Percentiles rank a stretch among this genome's conserved stretches.
Evolutionary conservation across 2,113 vertebrate species (phyloP).

Genomic region (Benitochromis conjunctus): DNA sequence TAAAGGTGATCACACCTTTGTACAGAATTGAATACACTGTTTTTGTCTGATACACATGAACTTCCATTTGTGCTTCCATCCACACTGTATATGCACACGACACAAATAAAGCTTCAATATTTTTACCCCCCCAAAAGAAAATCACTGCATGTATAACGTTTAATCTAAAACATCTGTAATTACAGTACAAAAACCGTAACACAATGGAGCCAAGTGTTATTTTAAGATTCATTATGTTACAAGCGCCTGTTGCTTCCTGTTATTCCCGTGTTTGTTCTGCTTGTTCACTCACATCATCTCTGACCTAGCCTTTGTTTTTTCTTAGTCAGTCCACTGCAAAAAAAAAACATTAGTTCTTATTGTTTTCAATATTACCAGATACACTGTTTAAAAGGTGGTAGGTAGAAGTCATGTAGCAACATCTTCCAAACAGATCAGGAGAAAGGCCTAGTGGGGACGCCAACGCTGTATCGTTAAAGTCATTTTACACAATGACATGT

Average conservation of each 20-base stretch:
- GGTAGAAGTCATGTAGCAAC: background rate
- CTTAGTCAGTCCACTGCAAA: background rate
- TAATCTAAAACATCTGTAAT: background rate
- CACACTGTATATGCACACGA: background rate
- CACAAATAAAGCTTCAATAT: background rate
- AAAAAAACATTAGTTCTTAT: background rate
- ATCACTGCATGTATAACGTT: background rate
- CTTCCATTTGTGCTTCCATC: background rate
- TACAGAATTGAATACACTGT: background rate
- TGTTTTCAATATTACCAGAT: background rate
- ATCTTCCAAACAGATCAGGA: background rate
- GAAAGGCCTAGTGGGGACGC: background rate
- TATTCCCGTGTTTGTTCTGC: background rate
- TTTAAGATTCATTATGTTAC: background rate
- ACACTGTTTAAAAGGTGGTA: slow-evolving; percentile 15
- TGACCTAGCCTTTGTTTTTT: background rate
- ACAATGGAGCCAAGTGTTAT: background rate
- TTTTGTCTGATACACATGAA: background rate
- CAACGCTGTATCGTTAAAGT: background rate
- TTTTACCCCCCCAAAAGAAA: background rate
- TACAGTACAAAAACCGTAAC: background rate
- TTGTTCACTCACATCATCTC: background rate
- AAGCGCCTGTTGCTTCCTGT: background rate
- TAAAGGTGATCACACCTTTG: fast-evolving
- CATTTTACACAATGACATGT: slow-evolving; percentile 19